Evolutionary conservation across 2,113 vertebrate species (phyloP).

Genomic region (Paracanthobrama guichenoti): DNA sequence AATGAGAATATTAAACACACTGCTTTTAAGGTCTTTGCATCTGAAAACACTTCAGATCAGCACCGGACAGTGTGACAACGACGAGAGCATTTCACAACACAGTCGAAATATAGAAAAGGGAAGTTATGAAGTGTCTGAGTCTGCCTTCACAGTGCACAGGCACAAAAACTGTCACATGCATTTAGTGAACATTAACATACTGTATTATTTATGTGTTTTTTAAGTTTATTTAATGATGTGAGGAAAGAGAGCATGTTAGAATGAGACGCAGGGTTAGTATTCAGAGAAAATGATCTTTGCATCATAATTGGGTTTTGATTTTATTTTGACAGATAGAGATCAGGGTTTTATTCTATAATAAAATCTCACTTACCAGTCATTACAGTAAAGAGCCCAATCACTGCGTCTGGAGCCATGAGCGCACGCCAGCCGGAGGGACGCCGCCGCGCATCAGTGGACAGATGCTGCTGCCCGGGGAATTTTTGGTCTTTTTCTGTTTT

Average conservation of each 20-base stretch:
- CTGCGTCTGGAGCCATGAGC: not conserved
- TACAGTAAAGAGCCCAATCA: not conserved
- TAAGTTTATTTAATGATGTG: not conserved
- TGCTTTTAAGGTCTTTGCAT: not conserved
- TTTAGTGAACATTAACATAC: not conserved
- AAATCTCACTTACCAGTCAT: constrained; percentile 17
- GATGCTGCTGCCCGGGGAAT: not conserved
- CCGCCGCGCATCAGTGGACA: not conserved
- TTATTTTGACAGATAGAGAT: not conserved
- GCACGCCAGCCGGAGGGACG: not conserved
- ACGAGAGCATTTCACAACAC: constrained; percentile 55
- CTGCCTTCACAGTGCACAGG: not conserved
- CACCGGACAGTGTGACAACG: not conserved
- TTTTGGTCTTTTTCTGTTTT: constrained; percentile 8
- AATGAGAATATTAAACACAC: not conserved
- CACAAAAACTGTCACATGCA: not conserved
- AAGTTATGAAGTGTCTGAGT: not conserved
- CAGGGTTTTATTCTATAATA: not conserved
- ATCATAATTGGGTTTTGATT: not conserved
- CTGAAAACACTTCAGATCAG: not conserved
- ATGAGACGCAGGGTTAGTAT: not conserved
- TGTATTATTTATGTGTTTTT: not conserved
- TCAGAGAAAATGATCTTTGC: not conserved
- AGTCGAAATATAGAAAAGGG: constrained; percentile 52
- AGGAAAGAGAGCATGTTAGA: not conserved